Base-by-base conservation (phyloP, 2,888 invertebrate genomes). In the Schizaphis graminum region DNA sequence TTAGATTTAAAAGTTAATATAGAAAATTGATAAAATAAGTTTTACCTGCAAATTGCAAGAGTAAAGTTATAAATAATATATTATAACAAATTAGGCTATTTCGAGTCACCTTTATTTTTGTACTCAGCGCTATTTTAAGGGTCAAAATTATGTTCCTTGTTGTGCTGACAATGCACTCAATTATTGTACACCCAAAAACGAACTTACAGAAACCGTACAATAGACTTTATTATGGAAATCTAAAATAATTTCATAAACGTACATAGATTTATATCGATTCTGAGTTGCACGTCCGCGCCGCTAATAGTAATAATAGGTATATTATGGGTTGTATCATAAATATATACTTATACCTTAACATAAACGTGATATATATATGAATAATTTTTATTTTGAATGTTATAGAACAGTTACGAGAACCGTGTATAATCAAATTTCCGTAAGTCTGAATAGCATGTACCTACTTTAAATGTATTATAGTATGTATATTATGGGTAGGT, bases 321-420 rank as follows among this genome's bases (percentile, higher is more conserved):
- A 77, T 35, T 77, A 21, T 35, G 21, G 21, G 35, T 77, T 35
- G 21, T 21, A 77, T 41, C 77, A 77, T 77, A 35, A 77, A 77
- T 77, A 77, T 77, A 77, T 77, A 77, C 77, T 21, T 35, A 53
- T 35, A 24, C 21, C 35, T 35, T 21, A 77, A 3, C 35, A 77
- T 35, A 77, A 77, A 41, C 35, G 77, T 35, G 77, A 77, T 88
- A 53, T 88, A 53, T 87, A 88, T 88, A 24, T 24, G n/a, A 53
- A 88, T 35, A 49, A 24, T 88, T 53, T 53, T 53, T 53, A 24
- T 53, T 88, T 35, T 88, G n/a, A 35, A n/a, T 87, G 21, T 35
- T 88, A 53, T 24, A 35, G 88, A 88, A 88, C 53, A 88, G 88
- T 88, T 88, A 88, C 53, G 26, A 53, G 53, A 35, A 53, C 35